Percentiles rank a stretch among this genome's conserved stretches.
Conservation (phyloP, 2,888 invertebrate genomes). For the Dasysyrphus albostriatus region DNA sequence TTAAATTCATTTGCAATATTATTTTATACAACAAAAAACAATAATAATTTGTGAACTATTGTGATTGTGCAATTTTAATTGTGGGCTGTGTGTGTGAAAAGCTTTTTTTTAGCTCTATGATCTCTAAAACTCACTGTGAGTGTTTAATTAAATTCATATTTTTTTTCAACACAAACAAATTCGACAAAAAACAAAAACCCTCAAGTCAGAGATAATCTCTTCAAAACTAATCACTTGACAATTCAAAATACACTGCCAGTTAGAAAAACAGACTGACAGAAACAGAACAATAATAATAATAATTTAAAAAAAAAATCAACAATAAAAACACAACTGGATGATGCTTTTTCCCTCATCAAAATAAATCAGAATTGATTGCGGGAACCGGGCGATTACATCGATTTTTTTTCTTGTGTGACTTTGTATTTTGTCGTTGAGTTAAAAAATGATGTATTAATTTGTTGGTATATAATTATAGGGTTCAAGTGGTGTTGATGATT, state of each 20-base stretch:
- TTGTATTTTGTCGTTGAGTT: slow-evolving; percentile 19
- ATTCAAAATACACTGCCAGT: slow-evolving; percentile 56
- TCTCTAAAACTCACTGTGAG: slow-evolving; percentile 58
- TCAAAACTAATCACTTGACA: slow-evolving; percentile 47
- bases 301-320: slow-evolving; percentile 15
- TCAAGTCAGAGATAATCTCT: slow-evolving; percentile 48
- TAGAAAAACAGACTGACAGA: slow-evolving; percentile 18
- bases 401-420: slow-evolving; percentile 2
- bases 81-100: slow-evolving; percentile 23
- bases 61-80: slow-evolving; percentile 61
- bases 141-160: slow-evolving; percentile 32
- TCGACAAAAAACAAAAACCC: slow-evolving; percentile 2
- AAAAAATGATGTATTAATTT: slow-evolving; percentile 59
- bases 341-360: slow-evolving; percentile 27
- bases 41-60: slow-evolving; percentile 10
- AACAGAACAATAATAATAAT: slow-evolving; percentile 17
- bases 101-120: background rate
- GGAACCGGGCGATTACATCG: slow-evolving; percentile 47
- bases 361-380: slow-evolving; percentile 66
- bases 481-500: slow-evolving; percentile 66
- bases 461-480: slow-evolving; percentile 55
- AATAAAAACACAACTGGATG: slow-evolving; percentile 19
- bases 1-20: slow-evolving; percentile 48
- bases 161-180: background rate
- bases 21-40: slow-evolving; percentile 31